Base-by-base conservation (phyloP, 2,113 vertebrate genomes). In the Prunella fulvescens region DNA sequence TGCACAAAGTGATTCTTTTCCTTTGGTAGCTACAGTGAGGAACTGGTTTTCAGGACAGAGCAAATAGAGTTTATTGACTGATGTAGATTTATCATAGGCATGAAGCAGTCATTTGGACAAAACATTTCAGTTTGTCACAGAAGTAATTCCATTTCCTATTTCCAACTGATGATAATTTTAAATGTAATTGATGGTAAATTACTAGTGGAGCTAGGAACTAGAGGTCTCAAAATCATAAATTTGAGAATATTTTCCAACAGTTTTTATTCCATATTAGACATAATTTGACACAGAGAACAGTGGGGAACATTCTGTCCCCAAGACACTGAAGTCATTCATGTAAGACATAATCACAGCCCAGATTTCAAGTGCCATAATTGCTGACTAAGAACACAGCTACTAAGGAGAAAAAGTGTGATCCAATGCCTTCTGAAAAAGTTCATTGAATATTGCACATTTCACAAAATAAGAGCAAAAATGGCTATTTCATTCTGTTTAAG, bases 101-200 rank as follows among this genome's bases (percentile, higher is more conserved):
- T 81, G 74, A 88, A 80, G 50, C 22, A 9, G 22, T 74, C 91
- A 87, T 89, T 94, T 88, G n/a, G 81, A 91, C 64, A 95, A 95
- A 93, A 92, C 31, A 86, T 86, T 95, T 95, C 58, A 65, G 61
- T 51, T 73, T 69, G 28, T 58, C 42, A 56, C 45, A 77, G 54
- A 92, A 87, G 54, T 60, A 66, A 45, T 53, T 86, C 29, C 44
- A 88, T 86, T 91, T 93, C 45, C 33, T 53, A 66, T 81, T 82
- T 71, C 9, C 14, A 84, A 67, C 13, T 19, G 12, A 91, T 40
- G 29, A 70, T 65, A 54, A 83, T 86, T 92, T 90, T 45, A 88
- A 84, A 77, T 66, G 42, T 56, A 96, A 95, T 42, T 82, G 80
- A 89, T 39, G 22, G 35, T 6, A 92, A 76, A 93, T 73, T 50